phyloP scores from a whole-genome alignment of 2,888 invertebrate species.

The Erebia aethiops region DNA sequence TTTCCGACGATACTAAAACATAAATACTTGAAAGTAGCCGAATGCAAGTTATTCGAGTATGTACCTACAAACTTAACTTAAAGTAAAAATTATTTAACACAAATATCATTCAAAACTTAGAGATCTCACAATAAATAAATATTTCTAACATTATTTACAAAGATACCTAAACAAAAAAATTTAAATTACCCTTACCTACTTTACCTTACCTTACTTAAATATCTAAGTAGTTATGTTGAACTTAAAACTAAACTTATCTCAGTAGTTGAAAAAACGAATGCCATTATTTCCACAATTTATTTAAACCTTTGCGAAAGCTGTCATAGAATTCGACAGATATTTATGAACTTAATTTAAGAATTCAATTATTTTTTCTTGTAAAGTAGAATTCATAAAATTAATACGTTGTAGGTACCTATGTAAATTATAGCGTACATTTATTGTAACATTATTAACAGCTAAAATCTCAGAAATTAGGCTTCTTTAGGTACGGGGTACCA shows the following conservation, averaged over 20 bases:
- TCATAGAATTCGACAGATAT: neutral
- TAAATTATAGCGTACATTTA: no score
- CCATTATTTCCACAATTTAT: neutral
- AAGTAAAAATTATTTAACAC: constrained; percentile 11
- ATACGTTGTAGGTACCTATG: no score
- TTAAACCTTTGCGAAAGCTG: neutral
- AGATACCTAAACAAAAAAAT: constrained; percentile 19
- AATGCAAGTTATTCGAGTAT: no score
- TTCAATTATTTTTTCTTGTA: no score
- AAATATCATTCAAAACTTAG: constrained; percentile 25
- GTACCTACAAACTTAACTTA: neutral
- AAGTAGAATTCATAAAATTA: no score
- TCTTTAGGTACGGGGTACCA: no score
- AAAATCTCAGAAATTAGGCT: no score
- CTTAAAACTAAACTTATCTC: neutral
- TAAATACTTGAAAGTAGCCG: no score
- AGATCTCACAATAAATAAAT: constrained; percentile 38
- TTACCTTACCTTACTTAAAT: neutral
- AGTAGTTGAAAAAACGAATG: neutral
- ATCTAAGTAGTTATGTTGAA: neutral
- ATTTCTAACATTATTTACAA: constrained; percentile 39
- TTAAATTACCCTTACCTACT: neutral
- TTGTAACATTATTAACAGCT: no score
- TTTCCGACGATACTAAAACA: neutral
- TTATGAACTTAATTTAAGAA: neutral